These are phyloP conservation scores for Mechanitis messenoides DNA, from an alignment of 2,888 invertebrate species.

Conservation along the genomic window DNA sequence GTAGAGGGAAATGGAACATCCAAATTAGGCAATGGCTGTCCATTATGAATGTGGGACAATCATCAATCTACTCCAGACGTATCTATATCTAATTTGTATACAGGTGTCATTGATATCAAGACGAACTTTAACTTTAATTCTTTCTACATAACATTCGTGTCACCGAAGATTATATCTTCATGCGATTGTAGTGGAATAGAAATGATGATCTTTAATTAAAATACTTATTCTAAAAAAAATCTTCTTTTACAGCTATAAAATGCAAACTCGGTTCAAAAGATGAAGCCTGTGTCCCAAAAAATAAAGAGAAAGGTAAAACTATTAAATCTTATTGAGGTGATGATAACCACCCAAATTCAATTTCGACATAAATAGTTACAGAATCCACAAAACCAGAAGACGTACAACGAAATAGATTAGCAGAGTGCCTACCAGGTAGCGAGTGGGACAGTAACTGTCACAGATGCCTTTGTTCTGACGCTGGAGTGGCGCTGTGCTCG, in stretches of 20 bases:
- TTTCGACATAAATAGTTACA: slow-evolving; percentile 22
- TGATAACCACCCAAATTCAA: not conserved
- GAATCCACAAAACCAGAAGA: slow-evolving; percentile 24
- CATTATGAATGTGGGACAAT: too few species aligned
- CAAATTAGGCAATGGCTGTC: too few species aligned
- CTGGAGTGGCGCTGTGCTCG: slow-evolving; percentile 44
- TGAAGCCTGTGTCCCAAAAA: slow-evolving; percentile 39
- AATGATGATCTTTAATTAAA: too few species aligned
- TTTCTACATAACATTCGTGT: too few species aligned
- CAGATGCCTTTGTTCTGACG: slow-evolving; percentile 44
- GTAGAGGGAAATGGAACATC: slow-evolving; percentile 35
- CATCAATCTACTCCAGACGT: too few species aligned
- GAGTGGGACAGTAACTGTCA: slow-evolving; percentile 58
- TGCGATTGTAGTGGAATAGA: too few species aligned
- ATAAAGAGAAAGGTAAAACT: slow-evolving; percentile 37
- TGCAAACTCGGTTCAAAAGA: slow-evolving; percentile 42
- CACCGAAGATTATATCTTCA: too few species aligned
- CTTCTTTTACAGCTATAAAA: slow-evolving; percentile 47
- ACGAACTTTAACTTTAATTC: too few species aligned
- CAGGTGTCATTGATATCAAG: too few species aligned
- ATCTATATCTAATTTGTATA: too few species aligned
- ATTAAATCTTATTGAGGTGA: not conserved
- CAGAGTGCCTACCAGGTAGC: slow-evolving; percentile 47
- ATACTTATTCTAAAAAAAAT: not conserved
- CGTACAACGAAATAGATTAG: slow-evolving; percentile 26